Percentiles rank a stretch among this genome's conserved stretches.
Conservation (phyloP, 2,888 invertebrate genomes). For the Chironomus riparius region DNA sequence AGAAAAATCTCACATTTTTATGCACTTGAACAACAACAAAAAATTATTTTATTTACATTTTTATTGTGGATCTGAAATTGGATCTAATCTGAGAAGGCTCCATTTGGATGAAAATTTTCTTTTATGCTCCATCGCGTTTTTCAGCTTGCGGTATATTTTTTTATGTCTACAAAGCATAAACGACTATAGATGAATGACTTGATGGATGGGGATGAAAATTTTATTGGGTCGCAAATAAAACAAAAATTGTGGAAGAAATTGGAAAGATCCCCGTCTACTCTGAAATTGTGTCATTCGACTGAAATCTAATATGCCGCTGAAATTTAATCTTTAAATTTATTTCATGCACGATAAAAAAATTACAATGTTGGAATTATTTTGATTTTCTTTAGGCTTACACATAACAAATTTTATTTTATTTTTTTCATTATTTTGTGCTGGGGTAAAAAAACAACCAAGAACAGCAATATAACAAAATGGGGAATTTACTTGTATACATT, state of each 20-base stretch:
- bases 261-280: no score
- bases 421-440: background rate
- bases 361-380: slow-evolving; percentile 13
- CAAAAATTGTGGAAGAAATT: background rate
- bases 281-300: no score
- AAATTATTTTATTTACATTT: no score
- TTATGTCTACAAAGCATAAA: no score
- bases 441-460: background rate
- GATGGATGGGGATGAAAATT: background rate
- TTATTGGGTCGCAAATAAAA: background rate
- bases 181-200: no score
- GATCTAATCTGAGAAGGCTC: no score
- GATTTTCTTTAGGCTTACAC: background rate
- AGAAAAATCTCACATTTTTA: no score
- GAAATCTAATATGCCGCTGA: background rate
- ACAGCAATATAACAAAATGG: background rate
- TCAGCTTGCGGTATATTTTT: no score
- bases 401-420: background rate
- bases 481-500: background rate
- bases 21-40: no score
- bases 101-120: no score
- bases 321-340: slow-evolving; percentile 24
- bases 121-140: no score
- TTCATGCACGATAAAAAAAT: slow-evolving; percentile 16
- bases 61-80: no score